Percentiles rank a stretch among this genome's conserved stretches.
Evolutionary conservation across 2,113 vertebrate species (phyloP).

Genomic region (Callorhinus ursinus): DNA sequence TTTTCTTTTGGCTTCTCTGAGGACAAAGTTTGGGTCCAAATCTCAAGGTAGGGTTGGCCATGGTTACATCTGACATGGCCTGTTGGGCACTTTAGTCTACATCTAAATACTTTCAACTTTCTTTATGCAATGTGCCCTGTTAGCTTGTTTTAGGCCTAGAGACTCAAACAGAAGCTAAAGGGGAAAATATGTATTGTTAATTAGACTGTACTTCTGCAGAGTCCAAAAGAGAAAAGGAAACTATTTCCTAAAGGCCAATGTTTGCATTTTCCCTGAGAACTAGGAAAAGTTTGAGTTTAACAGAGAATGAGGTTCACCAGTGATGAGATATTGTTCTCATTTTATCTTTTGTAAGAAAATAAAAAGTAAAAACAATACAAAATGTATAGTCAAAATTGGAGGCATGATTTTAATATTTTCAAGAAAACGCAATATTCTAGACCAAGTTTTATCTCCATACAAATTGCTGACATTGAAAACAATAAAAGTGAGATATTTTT

Average conservation of each 20-base stretch:
- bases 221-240: background rate
- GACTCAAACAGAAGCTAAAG: background rate
- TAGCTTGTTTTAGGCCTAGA: background rate
- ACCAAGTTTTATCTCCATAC: slow-evolving; percentile 42
- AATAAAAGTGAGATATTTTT: slow-evolving; percentile 40
- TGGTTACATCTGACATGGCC: background rate
- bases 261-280: background rate
- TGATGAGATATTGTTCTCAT: background rate
- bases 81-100: background rate
- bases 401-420: slow-evolving; percentile 37
- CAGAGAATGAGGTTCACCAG: background rate
- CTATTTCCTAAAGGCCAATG: background rate
- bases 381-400: slow-evolving; percentile 33
- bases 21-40: background rate
- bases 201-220: background rate
- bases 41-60: background rate
- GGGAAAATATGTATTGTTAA: background rate
- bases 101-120: background rate
- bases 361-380: slow-evolving; percentile 40
- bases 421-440: slow-evolving; percentile 40
- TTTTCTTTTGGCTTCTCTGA: slow-evolving; percentile 18
- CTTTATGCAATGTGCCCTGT: background rate
- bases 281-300: slow-evolving; percentile 29
- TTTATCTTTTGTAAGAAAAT: slow-evolving; percentile 46
- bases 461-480: slow-evolving; percentile 52